These are phyloP conservation scores for Grallaria varia DNA, from an alignment of 2,113 vertebrate species.

Conservation along the genomic window DNA sequence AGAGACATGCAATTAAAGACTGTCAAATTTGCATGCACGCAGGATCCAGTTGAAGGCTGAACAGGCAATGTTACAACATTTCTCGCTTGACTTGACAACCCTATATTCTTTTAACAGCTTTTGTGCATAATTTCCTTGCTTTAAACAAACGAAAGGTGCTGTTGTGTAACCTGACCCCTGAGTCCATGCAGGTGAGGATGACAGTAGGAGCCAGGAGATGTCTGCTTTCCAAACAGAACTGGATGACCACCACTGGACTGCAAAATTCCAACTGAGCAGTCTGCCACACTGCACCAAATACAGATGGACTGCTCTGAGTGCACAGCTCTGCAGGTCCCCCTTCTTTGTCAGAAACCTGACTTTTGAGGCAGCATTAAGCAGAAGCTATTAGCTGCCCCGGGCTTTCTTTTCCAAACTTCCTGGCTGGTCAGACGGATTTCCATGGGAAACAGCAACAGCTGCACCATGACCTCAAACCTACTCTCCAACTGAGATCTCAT, in stretches of 20 bases:
- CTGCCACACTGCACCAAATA: fast-evolving
- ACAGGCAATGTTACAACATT: conserved; percentile 18
- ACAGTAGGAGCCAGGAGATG: background rate
- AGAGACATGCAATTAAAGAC: conserved; percentile 48
- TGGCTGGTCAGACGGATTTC: background rate
- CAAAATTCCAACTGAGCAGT: background rate
- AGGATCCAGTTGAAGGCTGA: conserved; percentile 27
- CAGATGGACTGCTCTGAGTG: background rate
- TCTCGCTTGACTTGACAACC: conserved; percentile 41
- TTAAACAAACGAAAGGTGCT: conserved; percentile 37
- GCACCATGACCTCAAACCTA: background rate
- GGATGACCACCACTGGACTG: background rate
- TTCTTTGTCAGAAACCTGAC: background rate
- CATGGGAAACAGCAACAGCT: background rate
- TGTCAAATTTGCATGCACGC: conserved; percentile 49
- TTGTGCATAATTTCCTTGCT: background rate
- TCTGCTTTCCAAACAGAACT: background rate
- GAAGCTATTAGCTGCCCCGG: background rate
- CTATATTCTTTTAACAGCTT: conserved; percentile 45
- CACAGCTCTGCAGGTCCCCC: background rate
- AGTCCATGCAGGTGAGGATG: background rate
- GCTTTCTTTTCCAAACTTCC: background rate
- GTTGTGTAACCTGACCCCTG: background rate
- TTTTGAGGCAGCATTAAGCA: background rate
- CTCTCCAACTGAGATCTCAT: background rate